Percentiles rank a stretch among this genome's conserved stretches.
Conservation (phyloP, 1,140 invertebrate species). For the Wasmannia auropunctata region DNA sequence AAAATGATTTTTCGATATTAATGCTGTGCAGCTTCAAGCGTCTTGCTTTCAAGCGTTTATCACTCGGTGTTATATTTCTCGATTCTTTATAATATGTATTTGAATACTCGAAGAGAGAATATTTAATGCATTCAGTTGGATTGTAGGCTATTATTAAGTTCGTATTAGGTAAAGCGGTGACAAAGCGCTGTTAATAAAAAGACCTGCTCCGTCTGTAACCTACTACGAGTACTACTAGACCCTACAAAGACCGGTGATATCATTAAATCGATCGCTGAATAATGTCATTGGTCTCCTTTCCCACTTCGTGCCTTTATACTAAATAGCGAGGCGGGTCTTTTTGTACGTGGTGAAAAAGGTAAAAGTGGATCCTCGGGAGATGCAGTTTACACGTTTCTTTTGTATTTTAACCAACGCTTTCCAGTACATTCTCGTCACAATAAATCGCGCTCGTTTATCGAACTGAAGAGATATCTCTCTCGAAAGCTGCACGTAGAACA, state of each 20-base stretch:
- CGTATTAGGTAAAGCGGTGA: constrained; percentile 3
- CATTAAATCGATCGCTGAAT: constrained; percentile 49
- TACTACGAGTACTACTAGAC: background rate
- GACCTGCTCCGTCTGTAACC: background rate
- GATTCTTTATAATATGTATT: background rate
- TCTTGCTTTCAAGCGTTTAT: background rate
- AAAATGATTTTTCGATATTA: background rate
- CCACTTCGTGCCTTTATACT: constrained; percentile 30
- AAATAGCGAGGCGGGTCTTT: constrained; percentile 3
- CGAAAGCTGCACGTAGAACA: background rate
- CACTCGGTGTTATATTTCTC: background rate
- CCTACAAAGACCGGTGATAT: constrained; percentile 29
- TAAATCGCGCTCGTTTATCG: background rate
- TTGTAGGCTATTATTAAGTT: background rate
- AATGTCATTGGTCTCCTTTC: constrained; percentile 42
- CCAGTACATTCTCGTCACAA: background rate
- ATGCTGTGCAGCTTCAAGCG: background rate
- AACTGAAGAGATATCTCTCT: background rate
- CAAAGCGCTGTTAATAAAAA: constrained; percentile 43
- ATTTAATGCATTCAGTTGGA: background rate
- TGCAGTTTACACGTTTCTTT: constrained; percentile 2
- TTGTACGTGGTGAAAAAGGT: background rate
- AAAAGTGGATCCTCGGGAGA: background rate
- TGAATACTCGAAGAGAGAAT: background rate
- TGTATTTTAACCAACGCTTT: constrained; percentile 16